A percentile compares a stretch with the other conserved stretches of the same genome.
phyloP scores from a whole-genome alignment of 2,797 vertebrate genomes.

The Thripadectes ignobilis region DNA sequence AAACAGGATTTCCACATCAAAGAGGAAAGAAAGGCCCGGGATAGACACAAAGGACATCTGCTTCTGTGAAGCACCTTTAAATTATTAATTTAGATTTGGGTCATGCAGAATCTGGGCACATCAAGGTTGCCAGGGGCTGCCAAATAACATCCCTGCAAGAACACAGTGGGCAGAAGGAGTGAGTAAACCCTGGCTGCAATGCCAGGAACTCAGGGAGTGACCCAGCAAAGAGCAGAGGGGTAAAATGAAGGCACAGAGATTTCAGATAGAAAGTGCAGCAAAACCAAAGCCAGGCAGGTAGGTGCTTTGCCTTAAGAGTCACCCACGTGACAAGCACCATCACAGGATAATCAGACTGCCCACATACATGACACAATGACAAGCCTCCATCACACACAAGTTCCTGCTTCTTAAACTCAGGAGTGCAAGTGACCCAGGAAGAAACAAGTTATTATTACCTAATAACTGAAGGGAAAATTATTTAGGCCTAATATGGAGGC shows the following conservation, averaged over 20 bases:
- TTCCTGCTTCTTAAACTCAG: not conserved
- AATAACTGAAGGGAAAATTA: not conserved
- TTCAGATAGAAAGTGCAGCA: fast-evolving
- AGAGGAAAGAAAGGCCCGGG: not conserved
- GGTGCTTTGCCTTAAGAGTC: too few relatives aligned
- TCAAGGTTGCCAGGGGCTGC: fast-evolving
- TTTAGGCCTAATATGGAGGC: not conserved
- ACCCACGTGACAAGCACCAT: not conserved
- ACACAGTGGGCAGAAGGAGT: not conserved
- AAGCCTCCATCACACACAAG: not conserved
- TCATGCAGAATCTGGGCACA: not conserved
- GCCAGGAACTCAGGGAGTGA: not conserved
- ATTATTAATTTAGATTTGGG: not conserved
- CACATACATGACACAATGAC: fast-evolving
- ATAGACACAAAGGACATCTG: not conserved
- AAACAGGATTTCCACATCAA: too few relatives aligned
- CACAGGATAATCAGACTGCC: not conserved
- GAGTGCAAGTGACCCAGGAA: not conserved
- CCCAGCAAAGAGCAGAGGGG: not conserved
- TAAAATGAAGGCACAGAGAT: not conserved
- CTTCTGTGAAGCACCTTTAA: not conserved
- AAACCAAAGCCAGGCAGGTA: not conserved
- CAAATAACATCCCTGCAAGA: not conserved
- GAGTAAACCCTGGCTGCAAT: not conserved
- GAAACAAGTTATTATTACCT: not conserved